Conservation (phyloP, 2,888 invertebrate species). For the Cantharis lateralis region DNA sequence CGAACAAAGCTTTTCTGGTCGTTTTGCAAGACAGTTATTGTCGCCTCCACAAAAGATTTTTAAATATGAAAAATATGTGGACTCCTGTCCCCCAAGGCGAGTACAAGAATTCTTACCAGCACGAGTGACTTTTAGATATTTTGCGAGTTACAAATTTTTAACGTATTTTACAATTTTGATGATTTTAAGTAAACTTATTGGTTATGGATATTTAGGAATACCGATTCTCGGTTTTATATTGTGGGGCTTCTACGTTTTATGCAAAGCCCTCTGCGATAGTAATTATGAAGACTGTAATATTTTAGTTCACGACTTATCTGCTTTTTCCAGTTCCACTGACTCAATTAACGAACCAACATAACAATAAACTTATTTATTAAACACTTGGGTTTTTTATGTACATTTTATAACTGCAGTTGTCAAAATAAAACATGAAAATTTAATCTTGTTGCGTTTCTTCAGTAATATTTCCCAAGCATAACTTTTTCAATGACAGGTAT, state of each 20-base stretch:
- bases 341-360: not conserved
- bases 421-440: slow-evolving; percentile 11
- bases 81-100: slow-evolving; percentile 58
- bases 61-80: slow-evolving; percentile 66
- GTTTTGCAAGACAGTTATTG: slow-evolving; percentile 66
- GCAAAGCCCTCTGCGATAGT: slow-evolving; percentile 53
- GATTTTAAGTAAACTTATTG: slow-evolving; percentile 59
- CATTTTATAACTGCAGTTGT: not conserved
- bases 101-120: slow-evolving; percentile 66
- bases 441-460: slow-evolving; percentile 47
- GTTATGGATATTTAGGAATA: slow-evolving; percentile 60
- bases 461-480: slow-evolving; percentile 52
- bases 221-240: slow-evolving; percentile 55
- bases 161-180: slow-evolving; percentile 61
- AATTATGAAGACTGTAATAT: not conserved
- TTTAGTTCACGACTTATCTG: not conserved
- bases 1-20: slow-evolving; percentile 66
- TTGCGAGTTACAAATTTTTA: slow-evolving; percentile 68
- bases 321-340: not conserved
- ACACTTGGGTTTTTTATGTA: not conserved
- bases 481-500: slow-evolving; percentile 43
- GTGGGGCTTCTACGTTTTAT: slow-evolving; percentile 59
- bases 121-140: slow-evolving; percentile 67
- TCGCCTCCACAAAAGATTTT: slow-evolving; percentile 66
- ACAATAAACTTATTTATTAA: not conserved